Evolutionary conservation across 2,113 vertebrate genomes (phyloP), one percentile per base, ranked within the genome.

Genomic region (Ochotona princeps): DNA sequence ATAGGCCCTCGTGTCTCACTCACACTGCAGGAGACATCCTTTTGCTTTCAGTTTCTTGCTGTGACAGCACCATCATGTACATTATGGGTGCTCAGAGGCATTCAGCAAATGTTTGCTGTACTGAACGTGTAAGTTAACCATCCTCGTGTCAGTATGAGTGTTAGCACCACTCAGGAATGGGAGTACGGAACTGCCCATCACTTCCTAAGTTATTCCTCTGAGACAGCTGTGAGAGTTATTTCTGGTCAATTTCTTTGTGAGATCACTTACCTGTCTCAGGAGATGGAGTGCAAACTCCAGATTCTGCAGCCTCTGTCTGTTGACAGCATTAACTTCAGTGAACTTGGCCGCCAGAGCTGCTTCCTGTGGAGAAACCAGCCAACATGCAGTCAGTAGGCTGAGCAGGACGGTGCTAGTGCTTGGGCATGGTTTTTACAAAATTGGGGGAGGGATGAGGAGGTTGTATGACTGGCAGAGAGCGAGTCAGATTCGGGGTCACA

Each of bases 211-310:
- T 35, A 1, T n/a, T 54, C 81, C 49, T 78, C 65, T 35, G 21
- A 85, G 66, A 60, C 74, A 76, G 38, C 38, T 44, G 38, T 44
- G 38, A 65, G 57, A 11, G 57, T 5, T 75, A 15, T 60, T 72
- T 35, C 30, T 66, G 72, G 32, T 76, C 74, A 38, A n/a, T 67
- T n/a, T 76, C 15, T 82, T 70, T 47, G 25, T 73, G 35, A 95
- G 32, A 11, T 49, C 2, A 1, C 51, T 98, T 96, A 99, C 99
- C 99, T 99, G 99, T 93, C 98, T 98, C 85, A 99, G 98, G 89
- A 99, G 98, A 95, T 97, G 98, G 90, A 99, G 98, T 0, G 99
- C 98, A 6, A 99, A 99, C 96, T 99, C 99, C 91, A 99, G 97
- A 86, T 99, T 99, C 97, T 98, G 98, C 81, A 99, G 95, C 95